A percentile compares a stretch with the other conserved stretches of the same genome.
Evolutionary conservation across 2,113 vertebrate genomes (phyloP).

Genomic region (Phainopepla nitens): DNA sequence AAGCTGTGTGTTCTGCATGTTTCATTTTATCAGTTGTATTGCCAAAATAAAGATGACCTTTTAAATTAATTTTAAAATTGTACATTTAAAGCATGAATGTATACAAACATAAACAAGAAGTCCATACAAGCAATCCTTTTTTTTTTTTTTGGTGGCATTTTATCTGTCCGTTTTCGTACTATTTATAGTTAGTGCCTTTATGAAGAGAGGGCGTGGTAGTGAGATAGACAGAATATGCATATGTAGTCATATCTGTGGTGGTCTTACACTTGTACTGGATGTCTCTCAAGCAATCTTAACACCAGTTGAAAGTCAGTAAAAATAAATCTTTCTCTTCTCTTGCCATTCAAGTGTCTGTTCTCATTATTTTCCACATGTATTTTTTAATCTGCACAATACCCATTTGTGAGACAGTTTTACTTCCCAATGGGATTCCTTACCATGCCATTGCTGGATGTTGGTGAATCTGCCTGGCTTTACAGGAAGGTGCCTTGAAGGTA

Average conservation of each 20-base stretch:
- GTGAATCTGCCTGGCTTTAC: background rate
- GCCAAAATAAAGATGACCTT: slow-evolving; percentile 57
- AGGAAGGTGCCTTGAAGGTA: background rate
- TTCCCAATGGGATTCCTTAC: accelerated
- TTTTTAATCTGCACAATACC: background rate
- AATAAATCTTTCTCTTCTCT: slow-evolving; percentile 60
- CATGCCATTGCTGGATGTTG: background rate
- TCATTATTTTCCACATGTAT: slow-evolving; percentile 21
- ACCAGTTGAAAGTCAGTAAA: slow-evolving; percentile 36
- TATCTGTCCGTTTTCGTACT: background rate
- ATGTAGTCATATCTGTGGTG: slow-evolving; percentile 48
- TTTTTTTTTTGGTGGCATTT: background rate
- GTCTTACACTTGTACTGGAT: slow-evolving; percentile 47
- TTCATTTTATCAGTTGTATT: slow-evolving; percentile 55
- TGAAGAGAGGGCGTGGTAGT: slow-evolving; percentile 42
- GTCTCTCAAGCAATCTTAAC: slow-evolving; percentile 25
- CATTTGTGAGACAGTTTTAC: background rate
- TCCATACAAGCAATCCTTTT: background rate
- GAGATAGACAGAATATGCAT: slow-evolving; percentile 53
- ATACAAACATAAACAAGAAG: slow-evolving; percentile 11
- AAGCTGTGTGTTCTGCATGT: slow-evolving; percentile 60
- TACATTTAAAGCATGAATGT: slow-evolving; percentile 66
- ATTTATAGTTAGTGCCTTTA: slow-evolving; percentile 70
- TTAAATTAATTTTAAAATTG: slow-evolving; percentile 35
- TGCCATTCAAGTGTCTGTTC: slow-evolving; percentile 12